phyloP scores from a whole-genome alignment of 2,113 vertebrate species.

The Zosterops pallidus region DNA sequence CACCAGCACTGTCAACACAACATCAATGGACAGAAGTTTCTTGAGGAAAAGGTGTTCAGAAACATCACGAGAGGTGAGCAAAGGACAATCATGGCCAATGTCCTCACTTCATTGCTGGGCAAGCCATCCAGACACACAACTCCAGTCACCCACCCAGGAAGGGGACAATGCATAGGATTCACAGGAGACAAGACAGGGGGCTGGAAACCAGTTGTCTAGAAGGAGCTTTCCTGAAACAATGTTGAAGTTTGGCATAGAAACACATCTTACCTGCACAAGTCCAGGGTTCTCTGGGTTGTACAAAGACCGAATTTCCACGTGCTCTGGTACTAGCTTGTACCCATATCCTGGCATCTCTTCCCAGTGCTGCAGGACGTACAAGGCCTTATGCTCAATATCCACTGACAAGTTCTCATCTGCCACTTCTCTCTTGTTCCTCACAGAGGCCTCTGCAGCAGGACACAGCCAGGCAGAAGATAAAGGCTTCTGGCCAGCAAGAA shows the following conservation, averaged over 20 bases:
- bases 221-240: not conserved
- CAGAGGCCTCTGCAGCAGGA: constrained; percentile 70
- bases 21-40: not conserved
- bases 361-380: constrained; percentile 87
- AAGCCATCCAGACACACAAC: not conserved
- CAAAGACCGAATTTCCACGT: constrained; percentile 86
- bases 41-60: not conserved
- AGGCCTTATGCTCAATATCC: constrained; percentile 83
- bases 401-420: constrained; percentile 60
- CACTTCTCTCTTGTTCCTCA: constrained; percentile 73
- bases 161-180: not conserved
- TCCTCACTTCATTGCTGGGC: not conserved
- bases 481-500: not conserved
- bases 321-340: constrained; percentile 85
- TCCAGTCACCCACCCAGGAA: not conserved
- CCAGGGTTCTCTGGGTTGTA: constrained; percentile 80
- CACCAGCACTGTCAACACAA: not conserved
- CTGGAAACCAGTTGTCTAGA: not conserved
- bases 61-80: not conserved
- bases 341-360: constrained; percentile 88
- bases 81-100: not conserved
- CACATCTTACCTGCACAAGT: constrained; percentile 82
- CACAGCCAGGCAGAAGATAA: not conserved
- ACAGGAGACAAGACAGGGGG: not conserved
- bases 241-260: not conserved